These are phyloP conservation scores for Tupiocoris notatus DNA, from an alignment of 2,888 invertebrate species.

Conservation along the genomic window DNA sequence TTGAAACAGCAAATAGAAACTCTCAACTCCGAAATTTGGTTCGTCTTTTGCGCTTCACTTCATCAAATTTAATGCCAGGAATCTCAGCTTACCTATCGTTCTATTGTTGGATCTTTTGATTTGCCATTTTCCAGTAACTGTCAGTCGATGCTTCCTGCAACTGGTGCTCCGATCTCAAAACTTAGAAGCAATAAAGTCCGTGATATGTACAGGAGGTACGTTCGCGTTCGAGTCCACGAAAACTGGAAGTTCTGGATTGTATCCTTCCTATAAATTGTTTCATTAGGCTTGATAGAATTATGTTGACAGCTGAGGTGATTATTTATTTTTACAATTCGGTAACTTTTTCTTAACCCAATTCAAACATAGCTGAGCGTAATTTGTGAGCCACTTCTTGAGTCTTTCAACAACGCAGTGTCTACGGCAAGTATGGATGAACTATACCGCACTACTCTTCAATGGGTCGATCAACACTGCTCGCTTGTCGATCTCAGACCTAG, in stretches of 20 bases:
- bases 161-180: constrained; percentile 89
- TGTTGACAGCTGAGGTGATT: too few relatives aligned
- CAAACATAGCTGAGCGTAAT: constrained; percentile 83
- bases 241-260: constrained; percentile 99
- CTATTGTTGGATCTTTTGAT: too few relatives aligned
- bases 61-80: too few relatives aligned
- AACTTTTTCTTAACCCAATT: constrained; percentile 57
- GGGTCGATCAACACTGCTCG: constrained; percentile 97
- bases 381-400: constrained; percentile 82
- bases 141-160: constrained; percentile 91
- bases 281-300: too few relatives aligned
- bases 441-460: constrained; percentile 84
- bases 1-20: constrained; percentile 85
- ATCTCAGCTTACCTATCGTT: too few relatives aligned
- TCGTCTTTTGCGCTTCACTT: constrained; percentile 49
- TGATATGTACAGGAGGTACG: constrained; percentile 91
- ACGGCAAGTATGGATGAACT: constrained; percentile 88
- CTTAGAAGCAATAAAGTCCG: constrained; percentile 86
- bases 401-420: constrained; percentile 89
- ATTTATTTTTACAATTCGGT: not conserved
- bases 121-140: constrained; percentile 72
- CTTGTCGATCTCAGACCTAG: constrained; percentile 90
- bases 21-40: constrained; percentile 89
- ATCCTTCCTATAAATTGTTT: constrained; percentile 66
- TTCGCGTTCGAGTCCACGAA: constrained; percentile 77